phyloP scores from a whole-genome alignment of 2,888 invertebrate genomes.

The Thalpophila matura region DNA sequence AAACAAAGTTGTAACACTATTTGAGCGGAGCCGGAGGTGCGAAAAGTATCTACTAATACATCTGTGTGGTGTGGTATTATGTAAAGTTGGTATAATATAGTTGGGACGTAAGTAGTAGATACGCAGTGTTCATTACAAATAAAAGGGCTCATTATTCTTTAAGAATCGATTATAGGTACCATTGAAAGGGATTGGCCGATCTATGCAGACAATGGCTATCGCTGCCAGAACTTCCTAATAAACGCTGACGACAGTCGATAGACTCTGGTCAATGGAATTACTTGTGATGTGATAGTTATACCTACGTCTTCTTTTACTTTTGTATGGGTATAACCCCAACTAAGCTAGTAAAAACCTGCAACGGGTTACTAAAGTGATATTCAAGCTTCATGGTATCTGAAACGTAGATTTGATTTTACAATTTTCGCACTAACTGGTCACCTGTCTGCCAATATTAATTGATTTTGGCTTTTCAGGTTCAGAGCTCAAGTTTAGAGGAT shows the following conservation, averaged over 20 bases:
- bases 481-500: neutral
- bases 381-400: constrained; percentile 1
- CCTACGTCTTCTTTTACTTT: neutral
- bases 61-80: too few species aligned
- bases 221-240: constrained; percentile 57
- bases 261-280: constrained; percentile 23
- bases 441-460: constrained; percentile 1
- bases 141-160: constrained; percentile 65
- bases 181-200: constrained; percentile 55
- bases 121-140: constrained; percentile 54
- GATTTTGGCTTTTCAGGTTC: constrained; percentile 1
- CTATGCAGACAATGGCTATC: constrained; percentile 60
- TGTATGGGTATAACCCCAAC: neutral
- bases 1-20: too few species aligned
- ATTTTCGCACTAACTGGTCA: neutral
- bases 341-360: constrained; percentile 15
- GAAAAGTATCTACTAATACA: too few species aligned
- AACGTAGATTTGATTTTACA: neutral
- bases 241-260: constrained; percentile 38
- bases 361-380: constrained; percentile 19
- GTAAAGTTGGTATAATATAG: too few species aligned
- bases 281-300: constrained; percentile 9
- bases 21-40: too few species aligned
- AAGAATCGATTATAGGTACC: constrained; percentile 63
- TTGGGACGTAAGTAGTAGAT: too few species aligned